A percentile compares a stretch with the other conserved stretches of the same genome.
Conservation (phyloP, 2,113 vertebrate genomes). For the Corythaixoides concolor region DNA sequence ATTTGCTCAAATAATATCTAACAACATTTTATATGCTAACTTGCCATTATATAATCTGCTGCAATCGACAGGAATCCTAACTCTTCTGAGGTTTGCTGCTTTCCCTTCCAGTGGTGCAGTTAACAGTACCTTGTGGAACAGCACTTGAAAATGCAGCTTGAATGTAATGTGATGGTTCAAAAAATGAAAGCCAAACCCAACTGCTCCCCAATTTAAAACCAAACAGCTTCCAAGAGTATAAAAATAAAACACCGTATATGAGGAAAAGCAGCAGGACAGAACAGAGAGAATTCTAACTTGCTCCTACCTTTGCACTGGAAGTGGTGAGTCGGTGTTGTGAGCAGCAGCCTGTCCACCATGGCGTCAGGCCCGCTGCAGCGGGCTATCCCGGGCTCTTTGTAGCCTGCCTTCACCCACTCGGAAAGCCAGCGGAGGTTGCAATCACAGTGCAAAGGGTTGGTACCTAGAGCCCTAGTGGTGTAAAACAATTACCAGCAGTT, state of each 20-base stretch:
- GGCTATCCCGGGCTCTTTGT: slow-evolving; percentile 97
- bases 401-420: slow-evolving; percentile 96
- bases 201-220: accelerated
- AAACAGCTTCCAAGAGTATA: background rate
- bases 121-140: background rate
- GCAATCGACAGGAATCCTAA: background rate
- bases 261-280: background rate
- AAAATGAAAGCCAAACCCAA: background rate
- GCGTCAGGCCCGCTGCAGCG: slow-evolving; percentile 90
- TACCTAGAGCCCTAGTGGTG: slow-evolving; percentile 86
- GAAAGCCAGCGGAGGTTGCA: slow-evolving; percentile 97
- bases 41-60: background rate
- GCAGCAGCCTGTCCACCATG: slow-evolving; percentile 93
- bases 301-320: slow-evolving; percentile 94
- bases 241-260: accelerated
- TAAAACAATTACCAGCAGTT: background rate
- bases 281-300: background rate
- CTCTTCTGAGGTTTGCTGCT: background rate
- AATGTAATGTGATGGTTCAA: accelerated
- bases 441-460: slow-evolving; percentile 95
- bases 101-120: background rate
- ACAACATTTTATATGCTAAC: background rate
- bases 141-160: background rate
- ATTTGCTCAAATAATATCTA: background rate
- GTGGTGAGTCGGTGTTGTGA: slow-evolving; percentile 91